Base-by-base conservation (phyloP, 2,113 vertebrate species). In the Pelvicachromis taeniatus region DNA sequence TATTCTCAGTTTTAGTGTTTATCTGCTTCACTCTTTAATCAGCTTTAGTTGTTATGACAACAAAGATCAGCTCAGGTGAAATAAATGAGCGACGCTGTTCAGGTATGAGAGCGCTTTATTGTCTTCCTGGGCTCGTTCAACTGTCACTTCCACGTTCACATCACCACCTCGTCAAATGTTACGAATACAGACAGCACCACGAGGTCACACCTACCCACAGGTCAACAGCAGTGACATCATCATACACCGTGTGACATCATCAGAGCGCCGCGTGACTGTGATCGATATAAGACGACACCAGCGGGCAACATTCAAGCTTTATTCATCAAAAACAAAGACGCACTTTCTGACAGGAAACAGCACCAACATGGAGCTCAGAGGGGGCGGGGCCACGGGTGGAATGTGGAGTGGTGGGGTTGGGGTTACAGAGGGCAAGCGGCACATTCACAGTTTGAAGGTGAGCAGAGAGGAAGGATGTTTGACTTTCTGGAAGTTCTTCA, bases 241-340 rank as follows among this genome's bases (percentile, higher is more conserved):
- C 77, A 38, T 35, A 61, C 31, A 53, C 42, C 5, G 2, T 55
- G 58, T 91, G 70, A 89, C 82, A 83, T 89, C 82, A 87, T 89
- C 14, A 11, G 29, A 11, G 54, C 40, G 10, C 33, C 3, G 19
- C 14, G 61, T 29, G 70, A 81, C 31, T 29, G 42, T 59, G 85
- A 53, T 87, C 29, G 9, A 85, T 21, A 70, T 48, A 26, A 83
- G 75, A 40, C 14, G 31, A 89, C 68, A 78, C 77, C 68, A 75
- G 82, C 68, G 11, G 80, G 75, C n/a, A 33, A 82, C 83, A 77
- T 86, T 91, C 77, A 93, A 80, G 88, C 88, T 91, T 91, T 63
- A 83, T 87, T 91, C 78, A 55, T 85, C 53, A 83, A 85, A 88
- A 92, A 91, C 85, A 86, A 82, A 91, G 87, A 87, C 45, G 80